Conservation (phyloP, 1,140 invertebrate species). For the Aphis craccivora region DNA sequence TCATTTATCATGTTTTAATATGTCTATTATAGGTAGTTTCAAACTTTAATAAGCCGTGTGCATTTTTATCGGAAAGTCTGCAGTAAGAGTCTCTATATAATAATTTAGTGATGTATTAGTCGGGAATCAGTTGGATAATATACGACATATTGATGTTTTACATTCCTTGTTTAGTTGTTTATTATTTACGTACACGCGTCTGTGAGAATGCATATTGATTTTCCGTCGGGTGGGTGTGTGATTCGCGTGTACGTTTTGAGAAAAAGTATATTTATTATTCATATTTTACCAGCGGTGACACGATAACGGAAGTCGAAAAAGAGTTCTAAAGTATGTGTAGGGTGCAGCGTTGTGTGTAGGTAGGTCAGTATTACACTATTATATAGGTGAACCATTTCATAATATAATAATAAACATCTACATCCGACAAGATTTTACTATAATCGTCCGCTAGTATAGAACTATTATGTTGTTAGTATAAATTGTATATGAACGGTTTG, state of each 20-base stretch:
- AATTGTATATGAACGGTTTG: not conserved
- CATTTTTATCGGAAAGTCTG: too few species aligned
- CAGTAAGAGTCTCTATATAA: not conserved
- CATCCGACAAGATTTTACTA: not conserved
- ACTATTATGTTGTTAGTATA: not conserved
- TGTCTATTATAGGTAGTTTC: too few species aligned
- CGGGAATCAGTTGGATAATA: not conserved
- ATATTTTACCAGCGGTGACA: not conserved
- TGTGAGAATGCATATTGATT: not conserved
- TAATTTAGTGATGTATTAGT: not conserved
- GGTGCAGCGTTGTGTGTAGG: not conserved
- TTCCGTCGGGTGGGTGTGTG: not conserved
- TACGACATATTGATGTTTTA: constrained; percentile 7
- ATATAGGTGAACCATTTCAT: not conserved
- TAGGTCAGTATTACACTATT: not conserved
- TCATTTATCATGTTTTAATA: not conserved
- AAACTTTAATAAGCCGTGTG: not conserved
- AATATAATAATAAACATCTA: not conserved
- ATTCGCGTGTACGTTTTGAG: not conserved
- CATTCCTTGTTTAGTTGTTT: not conserved
- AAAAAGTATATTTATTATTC: not conserved
- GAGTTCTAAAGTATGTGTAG: not conserved
- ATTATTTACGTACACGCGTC: not conserved
- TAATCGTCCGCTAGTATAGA: too few species aligned
- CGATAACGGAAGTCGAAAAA: constrained; percentile 14